Percentiles rank a stretch among this genome's conserved stretches.
Conservation (phyloP, 2,113 vertebrate species). For the Psammodynastes pulverulentus region DNA sequence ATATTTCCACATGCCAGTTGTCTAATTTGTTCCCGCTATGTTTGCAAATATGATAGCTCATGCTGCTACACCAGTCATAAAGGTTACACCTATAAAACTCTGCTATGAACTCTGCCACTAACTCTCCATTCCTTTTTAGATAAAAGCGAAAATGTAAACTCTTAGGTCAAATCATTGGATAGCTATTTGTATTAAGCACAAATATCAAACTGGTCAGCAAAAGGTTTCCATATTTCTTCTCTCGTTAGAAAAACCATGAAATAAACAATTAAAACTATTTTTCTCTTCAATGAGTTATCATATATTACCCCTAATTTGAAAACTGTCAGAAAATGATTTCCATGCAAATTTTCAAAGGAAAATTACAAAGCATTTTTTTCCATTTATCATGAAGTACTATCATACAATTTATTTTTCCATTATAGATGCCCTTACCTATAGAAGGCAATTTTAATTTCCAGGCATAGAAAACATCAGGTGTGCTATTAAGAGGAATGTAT, state of each 20-base stretch:
- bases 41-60: background rate
- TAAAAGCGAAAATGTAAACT: slow-evolving; percentile 56
- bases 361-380: slow-evolving; percentile 42
- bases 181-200: slow-evolving; percentile 77
- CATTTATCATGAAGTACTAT: slow-evolving; percentile 4
- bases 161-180: slow-evolving; percentile 72
- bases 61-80: background rate
- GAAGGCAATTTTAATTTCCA: slow-evolving; percentile 8
- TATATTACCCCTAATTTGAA: slow-evolving; percentile 92
- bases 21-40: slow-evolving; percentile 5
- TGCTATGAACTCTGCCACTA: slow-evolving; percentile 31
- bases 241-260: slow-evolving; percentile 89
- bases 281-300: slow-evolving; percentile 84
- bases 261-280: slow-evolving; percentile 93
- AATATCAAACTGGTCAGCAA: slow-evolving; percentile 84
- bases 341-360: slow-evolving; percentile 68
- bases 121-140: slow-evolving; percentile 48
- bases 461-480: background rate
- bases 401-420: background rate
- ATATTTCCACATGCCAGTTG: background rate
- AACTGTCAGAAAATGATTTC: slow-evolving; percentile 89
- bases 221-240: slow-evolving; percentile 86
- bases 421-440: slow-evolving; percentile 23
- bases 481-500: background rate
- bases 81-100: background rate